Percentiles rank a stretch among this genome's conserved stretches.
Conservation (phyloP, 1,140 invertebrate species). For the Drosophila yakuba region DNA sequence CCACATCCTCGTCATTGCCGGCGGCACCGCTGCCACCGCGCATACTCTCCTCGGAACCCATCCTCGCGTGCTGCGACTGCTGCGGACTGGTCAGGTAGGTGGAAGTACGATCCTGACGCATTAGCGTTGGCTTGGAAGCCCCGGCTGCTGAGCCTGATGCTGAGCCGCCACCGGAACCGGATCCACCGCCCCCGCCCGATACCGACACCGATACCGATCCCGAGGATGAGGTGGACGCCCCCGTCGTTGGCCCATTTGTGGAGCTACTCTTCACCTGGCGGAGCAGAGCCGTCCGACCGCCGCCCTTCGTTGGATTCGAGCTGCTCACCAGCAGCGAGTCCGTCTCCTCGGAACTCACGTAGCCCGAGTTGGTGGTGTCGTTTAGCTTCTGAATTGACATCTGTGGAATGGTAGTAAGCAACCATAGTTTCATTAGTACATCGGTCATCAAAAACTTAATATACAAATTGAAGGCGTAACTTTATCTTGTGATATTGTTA, state of each 20-base stretch:
- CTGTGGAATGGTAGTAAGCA: conserved; percentile 34
- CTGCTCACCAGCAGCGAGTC: conserved; percentile 88
- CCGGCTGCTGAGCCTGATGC: conserved; percentile 17
- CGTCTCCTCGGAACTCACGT: conserved; percentile 91
- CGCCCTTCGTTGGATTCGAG: conserved; percentile 68
- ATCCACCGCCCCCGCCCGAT: conserved; percentile 1
- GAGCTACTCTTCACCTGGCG: conserved; percentile 74
- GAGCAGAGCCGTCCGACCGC: conserved; percentile 56
- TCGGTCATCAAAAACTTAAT: no score
- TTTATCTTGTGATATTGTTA: no score
- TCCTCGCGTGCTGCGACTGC: conserved; percentile 88
- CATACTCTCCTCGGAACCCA: conserved; percentile 91
- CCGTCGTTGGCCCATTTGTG: conserved; percentile 84
- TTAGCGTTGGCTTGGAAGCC: conserved; percentile 90
- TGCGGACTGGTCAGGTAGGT: conserved; percentile 90
- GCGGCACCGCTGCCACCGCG: conserved; percentile 23
- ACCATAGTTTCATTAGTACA: no score
- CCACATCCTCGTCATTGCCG: conserved; percentile 85
- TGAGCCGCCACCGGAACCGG: conserved; percentile 19
- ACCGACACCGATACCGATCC: conserved; percentile 31
- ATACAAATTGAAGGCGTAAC: no score
- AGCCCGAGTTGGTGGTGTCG: conserved; percentile 87
- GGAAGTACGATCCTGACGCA: conserved; percentile 92
- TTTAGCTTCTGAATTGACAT: conserved; percentile 85
- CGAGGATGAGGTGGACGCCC: conserved; percentile 84